Percentiles rank a stretch among this genome's conserved stretches.
These are phyloP conservation scores for Nemoura dubitans DNA, from an alignment of 2,888 invertebrate genomes.

Conservation along the genomic window DNA sequence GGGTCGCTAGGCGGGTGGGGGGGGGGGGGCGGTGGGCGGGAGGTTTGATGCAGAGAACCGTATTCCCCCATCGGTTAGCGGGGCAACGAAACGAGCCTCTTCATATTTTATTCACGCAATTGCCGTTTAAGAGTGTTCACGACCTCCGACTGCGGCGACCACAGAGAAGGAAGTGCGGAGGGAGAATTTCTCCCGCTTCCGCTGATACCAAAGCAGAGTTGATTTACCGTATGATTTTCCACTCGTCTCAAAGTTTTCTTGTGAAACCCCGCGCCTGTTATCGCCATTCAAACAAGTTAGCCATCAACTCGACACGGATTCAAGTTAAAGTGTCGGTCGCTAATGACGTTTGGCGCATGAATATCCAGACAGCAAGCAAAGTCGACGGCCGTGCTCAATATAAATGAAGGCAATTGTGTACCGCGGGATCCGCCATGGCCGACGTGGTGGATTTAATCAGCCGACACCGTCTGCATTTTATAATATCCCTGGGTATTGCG, in stretches of 20 bases:
- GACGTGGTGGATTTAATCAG: neutral
- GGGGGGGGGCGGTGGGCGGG: neutral
- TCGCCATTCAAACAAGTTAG: neutral
- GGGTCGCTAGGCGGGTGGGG: neutral
- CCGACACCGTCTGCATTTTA: neutral
- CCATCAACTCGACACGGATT: neutral
- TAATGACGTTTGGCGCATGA: neutral
- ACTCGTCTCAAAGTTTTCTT: neutral
- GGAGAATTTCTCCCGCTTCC: neutral
- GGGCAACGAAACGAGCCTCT: constrained; percentile 23
- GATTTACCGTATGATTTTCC: neutral
- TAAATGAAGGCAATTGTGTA: neutral
- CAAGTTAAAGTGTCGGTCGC: neutral
- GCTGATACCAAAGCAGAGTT: neutral
- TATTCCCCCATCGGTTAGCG: constrained; percentile 40
- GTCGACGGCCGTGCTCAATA: neutral
- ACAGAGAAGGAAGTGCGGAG: neutral
- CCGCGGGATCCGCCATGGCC: neutral
- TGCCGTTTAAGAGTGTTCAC: constrained; percentile 26
- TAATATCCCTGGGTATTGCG: neutral
- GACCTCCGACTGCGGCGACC: neutral
- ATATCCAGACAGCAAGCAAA: neutral
- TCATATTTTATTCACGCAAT: constrained; percentile 15
- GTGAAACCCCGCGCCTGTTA: neutral
- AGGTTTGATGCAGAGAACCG: neutral